Conservation (phyloP, 2,113 vertebrate genomes). For the Gnathonemus longibarbis region DNA sequence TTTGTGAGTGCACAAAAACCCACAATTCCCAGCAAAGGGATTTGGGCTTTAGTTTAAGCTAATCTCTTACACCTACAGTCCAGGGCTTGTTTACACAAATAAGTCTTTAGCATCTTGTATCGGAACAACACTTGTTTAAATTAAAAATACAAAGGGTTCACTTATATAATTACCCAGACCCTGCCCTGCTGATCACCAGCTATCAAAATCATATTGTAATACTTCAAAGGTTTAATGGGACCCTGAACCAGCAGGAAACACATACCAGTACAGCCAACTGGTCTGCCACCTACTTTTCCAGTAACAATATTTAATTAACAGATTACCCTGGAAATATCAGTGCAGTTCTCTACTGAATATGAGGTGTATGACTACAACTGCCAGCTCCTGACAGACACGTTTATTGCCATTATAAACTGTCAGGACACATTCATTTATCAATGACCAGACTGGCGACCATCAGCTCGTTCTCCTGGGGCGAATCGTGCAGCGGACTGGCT, state of each 20-base stretch:
- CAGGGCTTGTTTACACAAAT: neutral
- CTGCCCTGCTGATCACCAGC: neutral
- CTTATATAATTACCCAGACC: neutral
- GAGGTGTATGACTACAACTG: neutral
- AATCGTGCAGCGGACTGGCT: neutral
- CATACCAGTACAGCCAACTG: neutral
- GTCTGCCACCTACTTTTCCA: neutral
- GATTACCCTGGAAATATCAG: neutral
- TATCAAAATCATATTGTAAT: neutral
- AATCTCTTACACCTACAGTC: neutral
- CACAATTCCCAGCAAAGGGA: neutral
- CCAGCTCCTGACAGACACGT: neutral
- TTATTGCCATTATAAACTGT: neutral
- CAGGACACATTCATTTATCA: conserved; percentile 1
- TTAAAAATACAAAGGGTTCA: neutral
- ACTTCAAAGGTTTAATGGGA: neutral
- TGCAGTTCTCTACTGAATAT: neutral
- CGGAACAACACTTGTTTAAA: neutral
- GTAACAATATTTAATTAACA: neutral
- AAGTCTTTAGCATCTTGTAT: neutral
- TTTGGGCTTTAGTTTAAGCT: neutral
- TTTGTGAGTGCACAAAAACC: neutral
- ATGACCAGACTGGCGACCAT: neutral
- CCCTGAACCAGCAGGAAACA: neutral
- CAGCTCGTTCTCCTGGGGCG: neutral